These are phyloP conservation scores for Caenorhabditis afra DNA, from an alignment of 2,888 invertebrate species.

Conservation along the genomic window DNA sequence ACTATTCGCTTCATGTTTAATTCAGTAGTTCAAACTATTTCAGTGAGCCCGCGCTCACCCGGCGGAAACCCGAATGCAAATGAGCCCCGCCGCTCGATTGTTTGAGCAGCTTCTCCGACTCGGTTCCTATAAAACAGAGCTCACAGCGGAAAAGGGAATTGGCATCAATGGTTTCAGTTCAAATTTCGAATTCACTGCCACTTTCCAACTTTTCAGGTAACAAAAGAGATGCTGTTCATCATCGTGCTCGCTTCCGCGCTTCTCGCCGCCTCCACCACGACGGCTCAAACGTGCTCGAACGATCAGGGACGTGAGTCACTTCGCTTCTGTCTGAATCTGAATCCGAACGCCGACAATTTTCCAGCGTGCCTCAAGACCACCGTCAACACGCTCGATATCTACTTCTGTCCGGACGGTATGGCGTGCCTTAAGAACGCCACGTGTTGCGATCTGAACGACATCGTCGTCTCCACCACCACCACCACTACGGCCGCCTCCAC, in stretches of 20 bases:
- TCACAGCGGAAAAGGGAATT: no score
- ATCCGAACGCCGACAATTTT: neutral
- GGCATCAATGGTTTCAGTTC: no score
- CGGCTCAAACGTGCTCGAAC: constrained; percentile 48
- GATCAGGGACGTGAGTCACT: constrained; percentile 22
- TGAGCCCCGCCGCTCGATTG: no score
- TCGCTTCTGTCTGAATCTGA: neutral
- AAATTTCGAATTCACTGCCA: no score
- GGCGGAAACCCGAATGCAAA: no score
- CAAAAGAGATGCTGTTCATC: constrained; percentile 56
- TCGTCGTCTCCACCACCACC: constrained; percentile 34
- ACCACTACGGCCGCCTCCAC: constrained; percentile 44
- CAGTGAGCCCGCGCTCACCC: no score
- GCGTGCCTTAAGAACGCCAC: constrained; percentile 46
- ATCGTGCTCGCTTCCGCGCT: constrained; percentile 31
- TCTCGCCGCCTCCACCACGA: constrained; percentile 17
- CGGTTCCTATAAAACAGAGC: no score
- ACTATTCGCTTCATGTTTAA: no score
- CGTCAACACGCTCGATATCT: constrained; percentile 38
- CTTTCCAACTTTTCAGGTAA: constrained; percentile 52
- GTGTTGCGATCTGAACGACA: constrained; percentile 52
- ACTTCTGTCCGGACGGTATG: constrained; percentile 57
- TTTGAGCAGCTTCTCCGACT: no score
- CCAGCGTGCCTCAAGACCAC: constrained; percentile 40
- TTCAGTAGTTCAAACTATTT: no score